phyloP scores from a whole-genome alignment of 2,113 vertebrate species.

The Pampusana beccarii region DNA sequence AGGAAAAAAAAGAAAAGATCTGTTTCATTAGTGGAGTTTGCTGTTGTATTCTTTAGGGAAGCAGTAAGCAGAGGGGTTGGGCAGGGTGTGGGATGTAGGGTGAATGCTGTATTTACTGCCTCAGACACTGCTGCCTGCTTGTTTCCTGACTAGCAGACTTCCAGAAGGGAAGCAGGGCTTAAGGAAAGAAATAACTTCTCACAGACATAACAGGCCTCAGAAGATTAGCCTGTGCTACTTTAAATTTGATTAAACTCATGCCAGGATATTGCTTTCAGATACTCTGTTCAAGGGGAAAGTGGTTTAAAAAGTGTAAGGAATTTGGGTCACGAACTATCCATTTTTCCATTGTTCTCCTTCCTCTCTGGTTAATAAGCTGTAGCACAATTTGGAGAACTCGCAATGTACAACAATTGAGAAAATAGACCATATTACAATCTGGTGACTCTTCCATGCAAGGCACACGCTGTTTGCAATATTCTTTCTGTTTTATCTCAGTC shows the following conservation, averaged over 20 bases:
- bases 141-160: constrained; percentile 23
- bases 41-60: neutral
- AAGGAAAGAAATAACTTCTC: constrained; percentile 42
- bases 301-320: constrained; percentile 12
- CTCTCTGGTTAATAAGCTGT: neutral
- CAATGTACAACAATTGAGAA: neutral
- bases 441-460: neutral
- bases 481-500: neutral
- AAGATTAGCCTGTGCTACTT: constrained; percentile 42
- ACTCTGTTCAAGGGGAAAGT: constrained; percentile 3
- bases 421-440: neutral
- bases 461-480: neutral
- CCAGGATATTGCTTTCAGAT: constrained; percentile 54
- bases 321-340: neutral
- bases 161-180: constrained; percentile 18
- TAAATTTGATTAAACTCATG: constrained; percentile 60
- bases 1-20: neutral
- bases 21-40: neutral
- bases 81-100: neutral
- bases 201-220: constrained; percentile 16
- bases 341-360: neutral
- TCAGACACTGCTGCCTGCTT: neutral
- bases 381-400: neutral
- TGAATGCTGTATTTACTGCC: neutral
- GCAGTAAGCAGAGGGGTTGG: neutral